Base-by-base conservation (phyloP, 2,797 vertebrate genomes). In the Oreochromis mossambicus region DNA sequence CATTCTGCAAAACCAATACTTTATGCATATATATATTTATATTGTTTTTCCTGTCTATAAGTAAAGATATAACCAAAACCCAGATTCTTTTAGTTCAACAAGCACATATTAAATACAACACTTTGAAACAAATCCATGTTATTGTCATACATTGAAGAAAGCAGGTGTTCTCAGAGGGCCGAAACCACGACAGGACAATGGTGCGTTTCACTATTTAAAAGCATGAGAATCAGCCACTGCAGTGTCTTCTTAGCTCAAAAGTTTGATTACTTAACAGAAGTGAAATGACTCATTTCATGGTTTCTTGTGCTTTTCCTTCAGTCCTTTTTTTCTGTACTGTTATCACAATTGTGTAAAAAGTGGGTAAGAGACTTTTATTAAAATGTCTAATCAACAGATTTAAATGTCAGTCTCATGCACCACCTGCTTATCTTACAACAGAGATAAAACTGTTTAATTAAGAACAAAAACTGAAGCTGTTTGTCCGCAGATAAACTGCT, bases 91-190 rank as follows among this genome's bases (percentile, higher is more conserved):
- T 38, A 38, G 19, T 38, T 66, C 19, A 66, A 38, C 61, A 36
- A 63, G 58, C 6, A 63, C 19, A 66, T 38, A 38, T 66, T 66
- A 14, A 66, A 38, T 12, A 34, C 34, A 41, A 2, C 61, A 38
- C 61, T 5, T 66, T 41, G 13, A 66, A 13, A 66, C 61, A 66
- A 3, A 66, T 8, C 0, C 1, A 3, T 66, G 61, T 66, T 66
- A 66, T 36, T 63, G n/a, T 38, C 32, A 63, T 63, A 36, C 32
- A 63, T 46, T 5, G 10, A 66, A 66, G 34, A 66, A 38, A 66
- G 61, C 36, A 13, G 61, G 58, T 0, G 55, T 15, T 0, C 55
- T 56, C 0, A 32, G 24, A 29, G 26, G 0, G 8, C 24, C 0
- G 1, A 56, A 15, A 56, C 7, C 55, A 32, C 8, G 1, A 4